phyloP scores from a whole-genome alignment of 1,140 invertebrate genomes.

The Steinernema khuongi region DNA sequence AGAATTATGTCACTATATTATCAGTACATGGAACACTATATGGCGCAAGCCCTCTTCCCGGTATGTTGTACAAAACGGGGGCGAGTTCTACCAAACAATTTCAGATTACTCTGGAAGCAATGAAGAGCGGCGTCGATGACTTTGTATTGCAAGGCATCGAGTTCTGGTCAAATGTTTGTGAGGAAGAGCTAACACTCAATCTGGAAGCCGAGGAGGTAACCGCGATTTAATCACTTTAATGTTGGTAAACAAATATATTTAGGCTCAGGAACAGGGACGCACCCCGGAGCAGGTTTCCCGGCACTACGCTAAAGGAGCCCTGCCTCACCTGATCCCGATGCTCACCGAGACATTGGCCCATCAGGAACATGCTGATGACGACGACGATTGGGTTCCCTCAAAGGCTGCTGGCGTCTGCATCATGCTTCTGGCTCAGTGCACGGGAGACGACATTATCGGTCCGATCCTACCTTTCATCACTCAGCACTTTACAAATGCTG shows the following conservation, averaged over 20 bases:
- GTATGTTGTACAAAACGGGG: slow-evolving; percentile 58
- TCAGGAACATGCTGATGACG: slow-evolving; percentile 71
- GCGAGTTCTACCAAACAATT: slow-evolving; percentile 10
- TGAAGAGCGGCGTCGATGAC: slow-evolving; percentile 92
- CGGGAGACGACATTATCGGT: slow-evolving; percentile 91
- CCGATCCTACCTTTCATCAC: slow-evolving; percentile 94
- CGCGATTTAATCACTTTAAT: slow-evolving; percentile 13
- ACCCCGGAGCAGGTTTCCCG: slow-evolving; percentile 81
- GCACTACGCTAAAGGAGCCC: slow-evolving; percentile 86
- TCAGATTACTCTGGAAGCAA: slow-evolving; percentile 91
- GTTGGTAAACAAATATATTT: not conserved
- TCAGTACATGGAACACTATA: slow-evolving; percentile 97
- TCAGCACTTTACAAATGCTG: slow-evolving; percentile 81
- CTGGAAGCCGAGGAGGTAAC: slow-evolving; percentile 80
- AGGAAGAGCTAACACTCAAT: slow-evolving; percentile 93
- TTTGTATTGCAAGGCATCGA: slow-evolving; percentile 97
- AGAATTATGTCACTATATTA: slow-evolving; percentile 99
- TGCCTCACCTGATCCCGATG: slow-evolving; percentile 88
- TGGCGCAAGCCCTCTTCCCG: slow-evolving; percentile 94
- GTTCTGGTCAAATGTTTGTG: slow-evolving; percentile 99
- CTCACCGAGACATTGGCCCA: slow-evolving; percentile 84
- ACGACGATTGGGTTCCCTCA: slow-evolving; percentile 98
- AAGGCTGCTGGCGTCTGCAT: slow-evolving; percentile 99
- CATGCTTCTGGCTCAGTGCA: slow-evolving; percentile 91
- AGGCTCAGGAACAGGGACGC: slow-evolving; percentile 78